Percentiles rank a stretch among this genome's conserved stretches.
These are phyloP conservation scores for Furcula furcula DNA, from an alignment of 2,888 invertebrate species.

Conservation along the genomic window DNA sequence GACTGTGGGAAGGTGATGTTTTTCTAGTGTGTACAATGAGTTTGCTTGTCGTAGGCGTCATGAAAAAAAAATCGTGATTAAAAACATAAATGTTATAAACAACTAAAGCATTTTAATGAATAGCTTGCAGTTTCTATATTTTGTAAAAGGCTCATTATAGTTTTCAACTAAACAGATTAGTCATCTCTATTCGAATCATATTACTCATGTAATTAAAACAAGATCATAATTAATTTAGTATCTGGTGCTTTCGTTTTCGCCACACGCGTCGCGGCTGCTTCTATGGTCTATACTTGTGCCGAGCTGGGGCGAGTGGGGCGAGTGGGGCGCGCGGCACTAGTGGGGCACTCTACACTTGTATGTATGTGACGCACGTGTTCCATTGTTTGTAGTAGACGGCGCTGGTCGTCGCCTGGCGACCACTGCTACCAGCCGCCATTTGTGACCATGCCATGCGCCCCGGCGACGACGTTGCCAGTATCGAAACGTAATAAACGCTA, in stretches of 20 bases:
- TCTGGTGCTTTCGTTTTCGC: constrained; percentile 47
- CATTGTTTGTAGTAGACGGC: constrained; percentile 29
- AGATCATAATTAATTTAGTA: constrained; percentile 5
- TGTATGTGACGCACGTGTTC: constrained; percentile 17
- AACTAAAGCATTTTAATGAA: too few relatives aligned
- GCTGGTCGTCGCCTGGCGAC: constrained; percentile 30
- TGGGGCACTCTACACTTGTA: background rate
- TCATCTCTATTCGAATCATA: background rate
- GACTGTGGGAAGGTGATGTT: constrained; percentile 3
- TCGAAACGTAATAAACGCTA: constrained; percentile 6
- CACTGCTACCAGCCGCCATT: background rate
- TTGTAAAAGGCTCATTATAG: constrained; percentile 1
- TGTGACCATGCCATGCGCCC: too few relatives aligned
- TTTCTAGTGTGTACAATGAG: too few relatives aligned
- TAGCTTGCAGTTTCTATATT: too few relatives aligned
- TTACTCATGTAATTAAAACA: background rate
- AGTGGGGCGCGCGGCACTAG: background rate
- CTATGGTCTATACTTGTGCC: too few relatives aligned
- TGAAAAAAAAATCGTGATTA: too few relatives aligned
- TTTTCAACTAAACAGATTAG: background rate
- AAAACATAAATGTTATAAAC: too few relatives aligned
- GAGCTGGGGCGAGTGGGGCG: background rate
- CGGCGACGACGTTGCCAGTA: constrained; percentile 10
- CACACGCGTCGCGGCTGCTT: constrained; percentile 31
- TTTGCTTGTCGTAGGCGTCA: too few relatives aligned